phyloP scores from a whole-genome alignment of 2,888 invertebrate genomes.

The Harpalus rubripes region DNA sequence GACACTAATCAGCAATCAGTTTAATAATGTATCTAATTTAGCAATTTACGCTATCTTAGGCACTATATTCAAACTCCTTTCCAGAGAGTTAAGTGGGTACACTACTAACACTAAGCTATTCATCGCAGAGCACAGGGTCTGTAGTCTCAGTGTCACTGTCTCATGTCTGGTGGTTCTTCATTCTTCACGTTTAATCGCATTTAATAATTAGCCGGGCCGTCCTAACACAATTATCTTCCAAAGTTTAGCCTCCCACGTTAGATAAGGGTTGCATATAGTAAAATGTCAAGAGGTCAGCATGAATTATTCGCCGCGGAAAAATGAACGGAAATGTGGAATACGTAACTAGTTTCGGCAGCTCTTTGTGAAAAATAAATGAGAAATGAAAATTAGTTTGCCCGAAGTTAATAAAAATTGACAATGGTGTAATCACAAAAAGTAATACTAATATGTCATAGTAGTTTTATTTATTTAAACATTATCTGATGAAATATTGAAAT shows the following conservation, averaged over 20 bases:
- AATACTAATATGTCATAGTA: no score
- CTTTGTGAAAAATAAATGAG: background rate
- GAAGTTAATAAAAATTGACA: background rate
- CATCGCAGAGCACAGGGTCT: background rate
- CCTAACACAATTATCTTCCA: constrained; percentile 35
- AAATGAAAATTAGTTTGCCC: background rate
- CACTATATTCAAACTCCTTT: constrained; percentile 6
- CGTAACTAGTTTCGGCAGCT: constrained; percentile 3
- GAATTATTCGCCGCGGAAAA: constrained; percentile 38
- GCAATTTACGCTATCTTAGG: background rate
- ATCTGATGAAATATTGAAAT: no score
- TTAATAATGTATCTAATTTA: constrained; percentile 1
- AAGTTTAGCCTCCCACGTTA: constrained; percentile 24
- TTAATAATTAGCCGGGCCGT: constrained; percentile 47
- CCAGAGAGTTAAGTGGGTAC: constrained; percentile 8
- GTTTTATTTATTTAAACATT: no score
- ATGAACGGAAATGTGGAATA: constrained; percentile 17
- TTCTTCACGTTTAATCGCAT: constrained; percentile 53
- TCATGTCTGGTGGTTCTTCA: constrained; percentile 19
- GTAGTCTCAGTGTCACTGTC: background rate
- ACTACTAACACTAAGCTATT: constrained; percentile 31
- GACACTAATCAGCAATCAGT: constrained; percentile 16
- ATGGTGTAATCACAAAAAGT: background rate
- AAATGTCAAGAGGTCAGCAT: constrained; percentile 52
- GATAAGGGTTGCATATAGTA: constrained; percentile 24